phyloP scores from a whole-genome alignment of 1,140 invertebrate genomes.

The Tetramorium simillimum region DNA sequence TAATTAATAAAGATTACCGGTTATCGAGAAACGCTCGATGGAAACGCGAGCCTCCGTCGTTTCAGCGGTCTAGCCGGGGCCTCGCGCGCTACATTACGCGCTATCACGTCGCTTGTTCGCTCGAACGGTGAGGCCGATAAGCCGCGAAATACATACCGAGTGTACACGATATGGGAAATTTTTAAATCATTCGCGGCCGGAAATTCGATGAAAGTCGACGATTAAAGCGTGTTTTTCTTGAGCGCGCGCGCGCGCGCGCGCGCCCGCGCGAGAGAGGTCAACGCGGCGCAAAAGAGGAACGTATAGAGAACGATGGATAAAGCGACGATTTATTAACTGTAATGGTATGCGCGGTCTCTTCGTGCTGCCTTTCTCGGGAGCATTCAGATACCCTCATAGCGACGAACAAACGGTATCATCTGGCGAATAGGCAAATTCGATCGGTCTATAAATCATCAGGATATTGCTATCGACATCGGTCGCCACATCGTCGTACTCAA shows the following conservation, averaged over 20 bases:
- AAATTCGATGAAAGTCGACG: slow-evolving; percentile 31
- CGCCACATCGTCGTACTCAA: slow-evolving; percentile 3
- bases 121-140: slow-evolving; percentile 7
- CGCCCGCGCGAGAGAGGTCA: background rate
- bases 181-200: slow-evolving; percentile 31
- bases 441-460: slow-evolving; percentile 47
- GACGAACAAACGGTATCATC: slow-evolving; percentile 43
- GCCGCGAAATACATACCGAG: slow-evolving; percentile 3
- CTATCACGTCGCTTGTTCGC: slow-evolving; percentile 23
- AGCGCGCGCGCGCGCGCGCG: too few species aligned
- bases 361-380: background rate
- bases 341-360: background rate
- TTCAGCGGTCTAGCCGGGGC: slow-evolving; percentile 5
- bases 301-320: background rate
- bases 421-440: slow-evolving; percentile 47
- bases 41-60: slow-evolving; percentile 25
- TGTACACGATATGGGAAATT: slow-evolving; percentile 25
- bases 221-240: slow-evolving; percentile 14
- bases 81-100: background rate
- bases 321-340: background rate
- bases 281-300: background rate
- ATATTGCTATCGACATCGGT: slow-evolving; percentile 17
- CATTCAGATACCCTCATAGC: background rate
- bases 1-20: slow-evolving; percentile 76
- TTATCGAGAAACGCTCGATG: slow-evolving; percentile 15